These are phyloP conservation scores for Brachystomella parvula DNA, from an alignment of 1,140 invertebrate genomes.

Conservation along the genomic window DNA sequence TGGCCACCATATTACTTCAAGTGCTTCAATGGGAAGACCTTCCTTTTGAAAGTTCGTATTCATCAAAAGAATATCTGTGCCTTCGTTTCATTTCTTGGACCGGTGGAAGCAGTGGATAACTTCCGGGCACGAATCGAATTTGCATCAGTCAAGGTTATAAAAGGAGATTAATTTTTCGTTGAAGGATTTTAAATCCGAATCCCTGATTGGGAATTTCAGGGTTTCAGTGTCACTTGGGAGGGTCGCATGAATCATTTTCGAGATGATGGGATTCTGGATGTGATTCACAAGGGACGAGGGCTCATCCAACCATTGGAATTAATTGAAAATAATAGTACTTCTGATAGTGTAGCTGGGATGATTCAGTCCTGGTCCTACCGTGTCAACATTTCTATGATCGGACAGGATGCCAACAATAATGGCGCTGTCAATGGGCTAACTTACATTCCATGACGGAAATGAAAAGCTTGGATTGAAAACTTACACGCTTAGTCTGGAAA, in stretches of 20 bases:
- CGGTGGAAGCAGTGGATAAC: constrained; percentile 21
- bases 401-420: no score
- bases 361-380: not conserved
- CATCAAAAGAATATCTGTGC: constrained; percentile 12
- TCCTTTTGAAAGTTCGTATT: constrained; percentile 22
- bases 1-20: constrained; percentile 32
- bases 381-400: not conserved
- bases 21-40: constrained; percentile 11
- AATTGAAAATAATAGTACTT: not conserved
- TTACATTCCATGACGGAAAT: no score
- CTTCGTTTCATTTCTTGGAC: constrained; percentile 24
- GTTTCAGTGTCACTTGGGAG: constrained; percentile 18
- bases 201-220: not conserved
- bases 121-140: constrained; percentile 18
- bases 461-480: no score
- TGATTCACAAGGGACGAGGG: constrained; percentile 13
- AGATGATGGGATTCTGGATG: constrained; percentile 16
- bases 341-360: not conserved
- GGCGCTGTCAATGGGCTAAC: no score
- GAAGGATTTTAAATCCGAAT: not conserved
- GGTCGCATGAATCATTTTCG: constrained; percentile 26
- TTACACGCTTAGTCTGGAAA: no score
- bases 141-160: not conserved
- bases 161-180: not conserved
- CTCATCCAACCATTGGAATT: constrained; percentile 5